Conservation (phyloP, 2,888 invertebrate genomes). For the Dasysyrphus tricinctus region DNA sequence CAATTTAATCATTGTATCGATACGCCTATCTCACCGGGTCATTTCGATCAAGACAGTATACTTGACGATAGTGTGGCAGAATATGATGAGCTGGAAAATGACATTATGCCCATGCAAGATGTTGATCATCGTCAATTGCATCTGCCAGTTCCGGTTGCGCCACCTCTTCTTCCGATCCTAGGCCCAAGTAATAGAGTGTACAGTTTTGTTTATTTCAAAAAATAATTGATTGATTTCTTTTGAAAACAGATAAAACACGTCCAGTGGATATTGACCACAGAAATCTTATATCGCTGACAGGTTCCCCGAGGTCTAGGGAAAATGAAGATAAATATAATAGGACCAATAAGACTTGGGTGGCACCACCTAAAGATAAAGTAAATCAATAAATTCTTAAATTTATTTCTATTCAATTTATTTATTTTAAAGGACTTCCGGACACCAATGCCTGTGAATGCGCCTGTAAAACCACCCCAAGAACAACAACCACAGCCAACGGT, state of each 20-base stretch:
- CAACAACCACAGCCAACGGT: constrained; percentile 27
- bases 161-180: constrained; percentile 47
- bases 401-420: background rate
- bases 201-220: background rate
- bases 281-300: constrained; percentile 92
- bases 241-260: constrained; percentile 79
- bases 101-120: constrained; percentile 84
- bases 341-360: constrained; percentile 77
- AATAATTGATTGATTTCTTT: background rate
- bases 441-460: constrained; percentile 50
- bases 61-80: constrained; percentile 84
- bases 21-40: constrained; percentile 88
- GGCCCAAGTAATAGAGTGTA: constrained; percentile 44
- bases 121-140: constrained; percentile 86
- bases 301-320: constrained; percentile 85
- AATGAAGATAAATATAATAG: constrained; percentile 69
- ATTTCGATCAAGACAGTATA: constrained; percentile 86
- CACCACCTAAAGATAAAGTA: constrained; percentile 74
- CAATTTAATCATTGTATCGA: constrained; percentile 83
- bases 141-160: constrained; percentile 83
- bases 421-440: constrained; percentile 78
- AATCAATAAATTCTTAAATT: constrained; percentile 32
- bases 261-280: constrained; percentile 90
- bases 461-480: constrained; percentile 32
- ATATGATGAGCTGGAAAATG: constrained; percentile 85